Conservation (phyloP, 2,797 vertebrate genomes). For the Lepus oiostolus region DNA sequence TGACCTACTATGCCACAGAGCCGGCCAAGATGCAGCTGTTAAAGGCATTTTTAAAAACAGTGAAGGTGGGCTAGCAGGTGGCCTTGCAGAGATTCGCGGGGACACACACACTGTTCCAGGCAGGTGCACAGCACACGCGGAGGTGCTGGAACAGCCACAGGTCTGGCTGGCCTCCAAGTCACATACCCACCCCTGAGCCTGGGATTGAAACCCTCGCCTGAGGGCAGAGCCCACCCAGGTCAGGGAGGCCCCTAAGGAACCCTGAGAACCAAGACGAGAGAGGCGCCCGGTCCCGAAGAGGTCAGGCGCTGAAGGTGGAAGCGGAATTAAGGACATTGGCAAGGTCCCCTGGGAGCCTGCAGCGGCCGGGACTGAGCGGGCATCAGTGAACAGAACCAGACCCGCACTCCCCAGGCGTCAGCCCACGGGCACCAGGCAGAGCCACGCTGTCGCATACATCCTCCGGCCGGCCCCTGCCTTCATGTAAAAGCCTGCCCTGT, state of each 20-base stretch:
- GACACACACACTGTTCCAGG: neutral
- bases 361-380: neutral
- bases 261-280: neutral
- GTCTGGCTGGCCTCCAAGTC: neutral
- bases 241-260: neutral
- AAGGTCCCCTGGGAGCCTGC: neutral
- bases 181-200: neutral
- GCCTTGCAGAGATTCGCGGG: neutral
- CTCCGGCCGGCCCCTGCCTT: constrained; percentile 62
- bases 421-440: constrained; percentile 72
- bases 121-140: neutral
- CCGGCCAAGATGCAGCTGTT: neutral
- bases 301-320: neutral
- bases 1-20: too few relatives aligned
- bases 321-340: neutral
- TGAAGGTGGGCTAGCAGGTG: neutral
- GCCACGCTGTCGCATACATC: constrained; percentile 79
- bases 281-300: neutral
- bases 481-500: constrained; percentile 50
- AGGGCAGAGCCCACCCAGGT: neutral
- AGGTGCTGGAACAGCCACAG: neutral
- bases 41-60: neutral
- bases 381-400: neutral
- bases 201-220: neutral
- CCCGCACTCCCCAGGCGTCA: neutral